Evolutionary conservation across 2,113 vertebrate genomes (phyloP), one percentile per base, ranked within the genome.

Genomic region (Zosterops lateralis): DNA sequence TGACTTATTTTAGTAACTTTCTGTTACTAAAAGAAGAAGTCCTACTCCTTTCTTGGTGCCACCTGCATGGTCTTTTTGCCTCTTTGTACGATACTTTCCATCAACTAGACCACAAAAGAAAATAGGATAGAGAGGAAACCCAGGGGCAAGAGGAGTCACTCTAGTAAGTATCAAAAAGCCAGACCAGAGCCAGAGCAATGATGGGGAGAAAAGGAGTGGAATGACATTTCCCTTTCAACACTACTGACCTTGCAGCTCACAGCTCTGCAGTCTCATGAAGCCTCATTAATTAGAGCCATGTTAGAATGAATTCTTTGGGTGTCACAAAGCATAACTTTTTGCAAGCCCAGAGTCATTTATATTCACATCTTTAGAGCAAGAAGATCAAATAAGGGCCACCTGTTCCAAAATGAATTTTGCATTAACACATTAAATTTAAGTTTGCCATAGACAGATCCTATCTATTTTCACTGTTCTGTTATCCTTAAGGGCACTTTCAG

Each of bases 81-180:
- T 77, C 44, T 48, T 38, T 12, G 2, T 26, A 51, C 15, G 36
- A 85, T 9, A 6, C 34, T 14, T n/a, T 67, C 48, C 75, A 56
- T 7, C 22, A 83, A 29, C 4, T 20, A 78, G 20, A 20, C 7
- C 17, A n/a, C 7, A 7, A 34, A 60, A 62, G n/a, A 36, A 25
- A 29, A 29, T 14, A n/a, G 3, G 3, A 3, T 10, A 5, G 11
- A 19, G 7, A 6, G 2, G 20, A 40, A 20, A 38, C 22, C 24
- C n/a, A 51, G 12, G 6, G 13, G 20, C 14, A 72, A 58, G 3
- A 5, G 9, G 6, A 84, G 65, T 51, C 72, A 72, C 45, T 56
- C 44, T 65, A 61, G 34, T 32, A 85, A 78, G 34, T n/a, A 62
- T 21, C 65, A 74, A 70, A 44, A 81, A 90, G 24, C 38, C 64